Percentiles rank a stretch among this genome's conserved stretches.
These are phyloP conservation scores for Psococerastis gibbosa DNA, from an alignment of 2,888 invertebrate species.

Conservation along the genomic window DNA sequence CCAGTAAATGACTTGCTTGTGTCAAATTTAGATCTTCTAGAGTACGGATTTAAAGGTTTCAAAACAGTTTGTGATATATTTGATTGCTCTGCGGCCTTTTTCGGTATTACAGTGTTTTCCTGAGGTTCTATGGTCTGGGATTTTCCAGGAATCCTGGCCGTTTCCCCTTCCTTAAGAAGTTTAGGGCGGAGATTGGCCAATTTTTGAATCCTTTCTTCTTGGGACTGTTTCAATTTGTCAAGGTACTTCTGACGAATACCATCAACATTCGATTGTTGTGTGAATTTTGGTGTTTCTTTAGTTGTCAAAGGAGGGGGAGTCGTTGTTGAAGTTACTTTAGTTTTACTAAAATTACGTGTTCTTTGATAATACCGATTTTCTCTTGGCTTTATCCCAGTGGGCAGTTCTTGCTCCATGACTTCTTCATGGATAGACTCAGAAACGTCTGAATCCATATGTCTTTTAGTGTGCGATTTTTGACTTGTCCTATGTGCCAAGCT, in stretches of 20 bases:
- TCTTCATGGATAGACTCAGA: slow-evolving; percentile 5
- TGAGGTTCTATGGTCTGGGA: not conserved
- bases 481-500: not conserved
- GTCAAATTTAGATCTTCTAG: not conserved
- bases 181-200: not conserved
- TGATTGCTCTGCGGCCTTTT: too few species aligned
- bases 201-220: slow-evolving; percentile 1
- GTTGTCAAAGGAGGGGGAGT: not conserved
- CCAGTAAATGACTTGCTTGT: too few species aligned
- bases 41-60: not conserved
- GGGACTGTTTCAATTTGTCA: not conserved
- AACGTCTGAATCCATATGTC: not conserved
- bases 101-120: not conserved
- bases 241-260: not conserved
- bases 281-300: not conserved
- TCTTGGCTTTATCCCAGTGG: not conserved
- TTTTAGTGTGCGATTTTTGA: not conserved
- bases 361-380: not conserved
- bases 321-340: not conserved
- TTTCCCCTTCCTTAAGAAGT: not conserved
- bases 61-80: not conserved
- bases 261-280: not conserved
- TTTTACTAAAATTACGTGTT: not conserved
- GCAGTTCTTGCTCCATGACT: slow-evolving; percentile 1
- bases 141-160: not conserved